These are phyloP conservation scores for Fregetta grallaria DNA, from an alignment of 2,113 vertebrate species.

Conservation along the genomic window DNA sequence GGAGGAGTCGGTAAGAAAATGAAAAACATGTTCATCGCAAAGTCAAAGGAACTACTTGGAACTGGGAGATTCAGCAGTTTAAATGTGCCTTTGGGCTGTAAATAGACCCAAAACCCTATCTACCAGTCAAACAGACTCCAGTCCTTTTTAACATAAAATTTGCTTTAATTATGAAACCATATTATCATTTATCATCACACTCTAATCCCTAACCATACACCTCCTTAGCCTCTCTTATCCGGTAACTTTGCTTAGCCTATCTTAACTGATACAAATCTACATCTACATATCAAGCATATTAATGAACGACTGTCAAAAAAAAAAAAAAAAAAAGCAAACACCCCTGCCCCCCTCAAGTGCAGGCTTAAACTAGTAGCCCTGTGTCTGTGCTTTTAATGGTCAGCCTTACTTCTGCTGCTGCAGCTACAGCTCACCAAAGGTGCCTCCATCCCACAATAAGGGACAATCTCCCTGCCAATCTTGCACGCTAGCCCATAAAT, in stretches of 20 bases:
- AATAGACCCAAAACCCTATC: slow-evolving; percentile 9
- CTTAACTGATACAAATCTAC: slow-evolving; percentile 38
- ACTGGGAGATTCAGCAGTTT: background rate
- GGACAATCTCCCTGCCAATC: background rate
- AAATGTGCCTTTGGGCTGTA: slow-evolving; percentile 37
- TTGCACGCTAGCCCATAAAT: background rate
- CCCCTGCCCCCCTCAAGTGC: background rate
- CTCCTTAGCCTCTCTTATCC: slow-evolving; percentile 43
- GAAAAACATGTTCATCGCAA: background rate
- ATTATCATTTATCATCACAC: slow-evolving; percentile 12
- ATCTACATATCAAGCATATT: slow-evolving; percentile 60
- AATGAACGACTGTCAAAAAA: background rate
- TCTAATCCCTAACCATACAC: slow-evolving; percentile 55
- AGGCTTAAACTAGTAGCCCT: background rate
- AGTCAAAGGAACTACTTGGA: background rate
- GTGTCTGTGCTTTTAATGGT: background rate
- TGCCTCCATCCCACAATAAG: background rate
- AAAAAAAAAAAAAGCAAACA: background rate
- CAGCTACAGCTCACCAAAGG: background rate
- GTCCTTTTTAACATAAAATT: background rate
- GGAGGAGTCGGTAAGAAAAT: background rate
- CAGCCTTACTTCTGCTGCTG: background rate
- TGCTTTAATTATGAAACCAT: slow-evolving; percentile 41
- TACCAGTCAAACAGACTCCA: slow-evolving; percentile 4
- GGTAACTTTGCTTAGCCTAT: slow-evolving; percentile 26